A percentile compares a stretch with the other conserved stretches of the same genome.
Evolutionary conservation across 2,113 vertebrate species (phyloP).

Genomic region (Dicrurus megarhynchus): DNA sequence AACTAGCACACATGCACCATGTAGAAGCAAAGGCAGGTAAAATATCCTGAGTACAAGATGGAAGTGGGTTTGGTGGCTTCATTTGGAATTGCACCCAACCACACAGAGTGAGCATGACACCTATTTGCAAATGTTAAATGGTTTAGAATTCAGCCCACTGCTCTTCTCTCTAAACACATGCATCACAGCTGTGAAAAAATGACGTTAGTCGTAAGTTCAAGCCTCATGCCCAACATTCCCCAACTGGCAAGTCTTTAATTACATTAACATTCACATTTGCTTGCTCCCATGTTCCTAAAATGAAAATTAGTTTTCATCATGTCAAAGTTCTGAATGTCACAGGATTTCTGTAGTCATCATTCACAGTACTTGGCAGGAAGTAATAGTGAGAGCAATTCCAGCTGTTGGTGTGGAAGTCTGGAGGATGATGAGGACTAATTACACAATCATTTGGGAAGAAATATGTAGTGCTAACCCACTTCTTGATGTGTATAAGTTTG

Average conservation of each 20-base stretch:
- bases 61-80: background rate
- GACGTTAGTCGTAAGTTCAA: background rate
- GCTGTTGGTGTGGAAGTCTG: background rate
- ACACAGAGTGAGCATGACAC: background rate
- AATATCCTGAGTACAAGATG: background rate
- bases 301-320: constrained; percentile 20
- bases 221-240: background rate
- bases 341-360: constrained; percentile 4
- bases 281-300: constrained; percentile 7
- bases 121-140: background rate
- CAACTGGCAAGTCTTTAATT: constrained; percentile 6
- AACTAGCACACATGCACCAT: background rate
- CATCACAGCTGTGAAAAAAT: background rate
- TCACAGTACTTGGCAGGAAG: background rate
- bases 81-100: background rate
- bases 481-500: background rate
- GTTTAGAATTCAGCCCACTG: background rate
- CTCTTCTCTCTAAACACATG: background rate
- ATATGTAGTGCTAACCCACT: background rate
- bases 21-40: background rate
- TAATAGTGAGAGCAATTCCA: constrained; percentile 1
- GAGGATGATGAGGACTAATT: background rate
- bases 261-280: constrained; percentile 20
- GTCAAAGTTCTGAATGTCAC: background rate
- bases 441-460: background rate